phyloP scores from a whole-genome alignment of 2,113 vertebrate species.

The Chamaetylas fuelleborni region DNA sequence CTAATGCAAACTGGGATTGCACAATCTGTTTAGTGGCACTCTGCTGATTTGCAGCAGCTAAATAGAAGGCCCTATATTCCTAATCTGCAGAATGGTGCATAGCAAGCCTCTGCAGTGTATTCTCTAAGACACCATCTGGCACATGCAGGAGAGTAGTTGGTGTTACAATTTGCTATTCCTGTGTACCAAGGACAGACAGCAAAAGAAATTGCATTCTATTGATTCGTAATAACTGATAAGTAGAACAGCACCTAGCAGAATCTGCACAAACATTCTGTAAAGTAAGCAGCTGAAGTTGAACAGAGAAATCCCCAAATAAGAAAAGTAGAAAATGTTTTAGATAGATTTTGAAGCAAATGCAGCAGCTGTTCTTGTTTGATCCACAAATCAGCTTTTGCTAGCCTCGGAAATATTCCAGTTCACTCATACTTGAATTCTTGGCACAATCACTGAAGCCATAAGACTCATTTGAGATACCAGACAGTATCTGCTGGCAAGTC shows the following conservation, averaged over 20 bases:
- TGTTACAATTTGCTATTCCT: neutral
- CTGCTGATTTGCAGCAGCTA: neutral
- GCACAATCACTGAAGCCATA: neutral
- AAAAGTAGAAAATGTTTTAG: neutral
- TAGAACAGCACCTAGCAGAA: neutral
- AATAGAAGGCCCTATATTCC: neutral
- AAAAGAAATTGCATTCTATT: neutral
- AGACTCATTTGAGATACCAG: neutral
- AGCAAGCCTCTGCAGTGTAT: neutral
- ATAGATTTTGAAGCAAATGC: neutral
- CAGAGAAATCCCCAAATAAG: neutral
- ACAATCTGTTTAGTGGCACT: neutral
- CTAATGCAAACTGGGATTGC: neutral
- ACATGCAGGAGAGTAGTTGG: neutral
- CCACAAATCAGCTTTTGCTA: slow-evolving; percentile 30
- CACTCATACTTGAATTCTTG: neutral
- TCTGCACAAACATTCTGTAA: neutral
- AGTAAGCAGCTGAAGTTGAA: neutral
- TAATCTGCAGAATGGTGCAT: neutral
- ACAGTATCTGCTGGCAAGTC: neutral
- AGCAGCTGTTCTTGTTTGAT: slow-evolving; percentile 36
- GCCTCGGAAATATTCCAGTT: neutral
- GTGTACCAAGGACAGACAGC: neutral
- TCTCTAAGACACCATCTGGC: slow-evolving; percentile 39
- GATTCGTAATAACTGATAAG: neutral